These are phyloP conservation scores for Drosophila longiperda DNA, from an alignment of 2,888 invertebrate species.

Conservation along the genomic window DNA sequence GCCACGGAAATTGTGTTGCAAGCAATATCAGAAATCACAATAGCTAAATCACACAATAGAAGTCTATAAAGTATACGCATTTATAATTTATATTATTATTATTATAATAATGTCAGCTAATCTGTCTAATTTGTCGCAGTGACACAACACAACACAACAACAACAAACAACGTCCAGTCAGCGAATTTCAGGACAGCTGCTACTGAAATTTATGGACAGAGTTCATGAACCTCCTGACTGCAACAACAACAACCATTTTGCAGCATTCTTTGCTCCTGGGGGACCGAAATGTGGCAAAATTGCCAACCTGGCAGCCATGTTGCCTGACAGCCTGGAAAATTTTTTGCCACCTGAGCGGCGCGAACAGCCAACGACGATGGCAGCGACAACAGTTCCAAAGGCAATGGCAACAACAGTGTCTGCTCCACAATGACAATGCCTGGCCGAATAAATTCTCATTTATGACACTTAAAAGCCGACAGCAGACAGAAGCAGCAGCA, in stretches of 20 bases:
- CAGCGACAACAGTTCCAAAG: constrained; percentile 16
- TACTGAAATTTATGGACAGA: constrained; percentile 77
- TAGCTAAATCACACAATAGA: constrained; percentile 25
- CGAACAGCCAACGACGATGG: constrained; percentile 39
- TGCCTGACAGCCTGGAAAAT: constrained; percentile 65
- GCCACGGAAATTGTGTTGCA: constrained; percentile 49
- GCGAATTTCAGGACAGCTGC: constrained; percentile 55
- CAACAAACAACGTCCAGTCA: constrained; percentile 4
- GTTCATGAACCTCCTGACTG: constrained; percentile 61
- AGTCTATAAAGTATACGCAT: constrained; percentile 51
- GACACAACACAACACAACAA: constrained; percentile 28
- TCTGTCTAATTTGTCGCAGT: constrained; percentile 67
- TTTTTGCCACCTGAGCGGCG: constrained; percentile 58
- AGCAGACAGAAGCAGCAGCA: constrained; percentile 39
- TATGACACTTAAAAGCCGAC: constrained; percentile 77
- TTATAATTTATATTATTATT: constrained; percentile 59
- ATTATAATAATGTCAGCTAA: constrained; percentile 53
- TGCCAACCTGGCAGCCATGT: constrained; percentile 47
- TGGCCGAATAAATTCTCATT: constrained; percentile 79
- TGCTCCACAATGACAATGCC: constrained; percentile 75
- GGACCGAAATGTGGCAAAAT: constrained; percentile 41
- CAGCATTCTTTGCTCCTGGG: constrained; percentile 32
- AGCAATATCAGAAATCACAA: constrained; percentile 24
- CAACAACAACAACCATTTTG: constrained; percentile 31
- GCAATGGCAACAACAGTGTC: constrained; percentile 30